Base-by-base conservation (phyloP, 2,888 invertebrate species). In the Nysson spinosus region DNA sequence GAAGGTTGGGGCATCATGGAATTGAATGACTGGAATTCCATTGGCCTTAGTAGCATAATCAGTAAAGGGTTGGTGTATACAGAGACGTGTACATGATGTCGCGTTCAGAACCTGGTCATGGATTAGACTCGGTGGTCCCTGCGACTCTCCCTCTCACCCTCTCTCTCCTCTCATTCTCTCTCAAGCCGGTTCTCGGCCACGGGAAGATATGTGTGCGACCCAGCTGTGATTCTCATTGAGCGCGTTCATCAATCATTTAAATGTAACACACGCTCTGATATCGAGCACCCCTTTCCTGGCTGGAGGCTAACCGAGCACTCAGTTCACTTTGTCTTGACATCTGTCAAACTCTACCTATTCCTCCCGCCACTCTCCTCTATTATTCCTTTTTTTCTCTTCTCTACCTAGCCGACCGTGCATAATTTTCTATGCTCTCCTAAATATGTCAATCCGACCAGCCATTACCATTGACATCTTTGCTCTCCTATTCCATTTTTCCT, bases 171-270 rank as follows among this genome's bases (percentile, higher is more conserved):
- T n/a, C n/a, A n/a, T n/a, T n/a, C n/a, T n/a, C n/a, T n/a, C n/a
- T n/a, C n/a, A n/a, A n/a, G n/a, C n/a, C 54, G 70, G 49, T 57
- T 42, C 61, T 67, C 77, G 62, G 55, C 61, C 69, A 49, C 71
- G 58, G 55, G 62, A 74, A 69, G 74, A 75, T 69, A 74, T 67
- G 66, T 72, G 69, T 69, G 74, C 58, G 77, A 70, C 78, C 84
- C 85, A 82, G 83, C 83, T 84, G 85, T 72, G 85, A 84, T 81
- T 78, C 80, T 81, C 85, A 82, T 84, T 78, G 79, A 75, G 79
- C 78, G 79, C 79, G 77, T 78, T 84, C 85, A 86, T 85, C 85
- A 85, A 86, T 86, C 85, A 86, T 83, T 80, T 79, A 81, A 84
- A 84, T 82, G 80, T 83, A 83, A 79, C 81, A 75, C 80, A 74